Evolutionary conservation across 2,113 vertebrate genomes (phyloP).

Genomic region (Pitta sordida): DNA sequence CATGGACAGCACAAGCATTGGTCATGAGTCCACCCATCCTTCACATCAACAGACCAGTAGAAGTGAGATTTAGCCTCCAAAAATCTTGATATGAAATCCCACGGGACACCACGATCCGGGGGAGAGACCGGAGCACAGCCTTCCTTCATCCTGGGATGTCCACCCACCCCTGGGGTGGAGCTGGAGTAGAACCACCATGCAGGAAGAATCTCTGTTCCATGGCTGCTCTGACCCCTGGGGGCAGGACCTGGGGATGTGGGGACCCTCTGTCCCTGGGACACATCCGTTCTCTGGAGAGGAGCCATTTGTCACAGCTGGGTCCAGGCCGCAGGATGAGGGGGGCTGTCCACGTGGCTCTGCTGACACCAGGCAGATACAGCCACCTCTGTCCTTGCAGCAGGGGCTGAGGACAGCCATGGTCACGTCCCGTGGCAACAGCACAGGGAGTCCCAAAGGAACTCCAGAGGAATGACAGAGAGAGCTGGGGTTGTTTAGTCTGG

Average conservation of each 20-base stretch:
- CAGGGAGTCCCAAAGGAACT: background rate
- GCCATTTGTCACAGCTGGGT: background rate
- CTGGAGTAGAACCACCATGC: background rate
- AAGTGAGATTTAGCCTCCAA: background rate
- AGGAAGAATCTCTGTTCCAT: background rate
- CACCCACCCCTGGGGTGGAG: background rate
- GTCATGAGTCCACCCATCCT: background rate
- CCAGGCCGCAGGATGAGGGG: background rate
- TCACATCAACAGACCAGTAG: background rate
- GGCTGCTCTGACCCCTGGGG: accelerated
- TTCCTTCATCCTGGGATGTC: accelerated
- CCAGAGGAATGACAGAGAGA: accelerated
- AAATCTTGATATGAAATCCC: background rate
- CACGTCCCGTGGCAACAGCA: background rate
- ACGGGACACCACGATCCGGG: accelerated
- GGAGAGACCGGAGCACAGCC: background rate
- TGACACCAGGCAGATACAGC: background rate
- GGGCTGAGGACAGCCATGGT: background rate
- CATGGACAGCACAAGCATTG: background rate
- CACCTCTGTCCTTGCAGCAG: background rate
- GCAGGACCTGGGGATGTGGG: background rate
- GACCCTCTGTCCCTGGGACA: background rate
- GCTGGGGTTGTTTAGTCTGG: too few relatives aligned
- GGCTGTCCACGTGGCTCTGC: background rate
- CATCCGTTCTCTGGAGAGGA: background rate